phyloP scores from a whole-genome alignment of 2,888 invertebrate species.

The Ectemnius continuus region DNA sequence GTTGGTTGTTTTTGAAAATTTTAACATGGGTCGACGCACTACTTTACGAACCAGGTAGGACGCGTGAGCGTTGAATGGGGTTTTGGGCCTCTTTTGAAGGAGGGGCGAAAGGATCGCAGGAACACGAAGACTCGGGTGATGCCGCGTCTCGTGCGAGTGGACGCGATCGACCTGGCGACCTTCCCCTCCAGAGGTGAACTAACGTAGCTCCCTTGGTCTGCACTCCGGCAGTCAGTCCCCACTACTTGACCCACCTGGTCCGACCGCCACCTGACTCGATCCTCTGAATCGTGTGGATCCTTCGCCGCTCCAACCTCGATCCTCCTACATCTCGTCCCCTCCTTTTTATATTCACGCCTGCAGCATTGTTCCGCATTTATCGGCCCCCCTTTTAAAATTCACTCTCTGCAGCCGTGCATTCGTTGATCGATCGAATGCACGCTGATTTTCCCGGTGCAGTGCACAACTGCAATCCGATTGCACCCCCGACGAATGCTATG shows the following conservation, averaged over 20 bases:
- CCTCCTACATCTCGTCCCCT: constrained; percentile 10
- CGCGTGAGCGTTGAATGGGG: no score
- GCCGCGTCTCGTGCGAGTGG: constrained; percentile 11
- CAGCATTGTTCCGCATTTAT: not conserved
- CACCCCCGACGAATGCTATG: constrained; percentile 22
- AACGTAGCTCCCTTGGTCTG: constrained; percentile 49
- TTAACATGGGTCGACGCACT: not conserved
- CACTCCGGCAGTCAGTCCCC: constrained; percentile 46
- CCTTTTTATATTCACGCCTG: not conserved
- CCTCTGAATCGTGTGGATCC: constrained; percentile 54
- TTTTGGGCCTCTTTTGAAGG: no score
- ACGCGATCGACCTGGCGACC: constrained; percentile 61
- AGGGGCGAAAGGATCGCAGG: not conserved
- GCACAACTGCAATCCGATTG: not conserved
- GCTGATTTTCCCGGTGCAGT: not conserved
- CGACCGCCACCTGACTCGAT: constrained; percentile 67
- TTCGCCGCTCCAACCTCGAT: constrained; percentile 25
- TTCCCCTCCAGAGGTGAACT: constrained; percentile 61
- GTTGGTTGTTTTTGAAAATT: not conserved
- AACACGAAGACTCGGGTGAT: not conserved
- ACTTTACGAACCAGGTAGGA: not conserved
- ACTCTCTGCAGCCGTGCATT: not conserved
- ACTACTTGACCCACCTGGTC: constrained; percentile 62
- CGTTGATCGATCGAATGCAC: not conserved
- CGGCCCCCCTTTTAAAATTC: not conserved